Evolutionary conservation across 2,113 vertebrate species (phyloP), one percentile per base, ranked within the genome.

Genomic region (Lepisosteus oculatus): DNA sequence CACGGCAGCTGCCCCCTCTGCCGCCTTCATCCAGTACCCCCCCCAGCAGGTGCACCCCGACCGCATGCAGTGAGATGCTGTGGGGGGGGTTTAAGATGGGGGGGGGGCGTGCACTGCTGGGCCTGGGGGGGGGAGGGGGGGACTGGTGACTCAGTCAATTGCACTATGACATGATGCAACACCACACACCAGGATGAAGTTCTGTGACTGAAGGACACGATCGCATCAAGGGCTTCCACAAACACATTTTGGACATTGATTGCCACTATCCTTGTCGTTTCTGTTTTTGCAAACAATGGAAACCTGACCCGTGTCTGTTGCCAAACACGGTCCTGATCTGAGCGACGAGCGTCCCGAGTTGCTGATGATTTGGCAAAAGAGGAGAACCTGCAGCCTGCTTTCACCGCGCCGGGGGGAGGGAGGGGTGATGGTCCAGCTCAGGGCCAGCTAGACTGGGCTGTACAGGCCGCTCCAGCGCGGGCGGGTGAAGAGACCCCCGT

Each of bases 41-140:
- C 85, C 93, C 0, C 93, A 95, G n/a, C 94, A 95, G 85, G 92
- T 96, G 85, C 95, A 95, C 84, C 94, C 95, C 0, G 96, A 97
- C 85, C 89, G 96, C 71, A 94, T 96, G 93, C 95, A 97, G 84
- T 96, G 84, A 95, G 71, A 43, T 29, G 54, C 41, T 29, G 47
- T 51, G 1, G 3, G 44, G 17, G 0, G 1, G n/a, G 70, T 69
- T 11, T 8, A 1, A 29, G 3, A 7, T 65, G 55, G 3, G 0
- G 43, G 84, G 86, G 71, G 0, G 70, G 70, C 9, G 47, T 13
- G 11, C 71, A 1, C 0, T 29, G 78, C 15, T 70, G 61, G 72
- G 62, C 3, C 17, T 77, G 65, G 57, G 72, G 69, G 41, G 64
- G 6, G 63, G 69, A 64, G 42, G 55, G 61, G 57, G 72, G 70